Evolutionary conservation across 2,113 vertebrate genomes (phyloP), one percentile per base, ranked within the genome.

Genomic region (Phoxinus phoxinus): DNA sequence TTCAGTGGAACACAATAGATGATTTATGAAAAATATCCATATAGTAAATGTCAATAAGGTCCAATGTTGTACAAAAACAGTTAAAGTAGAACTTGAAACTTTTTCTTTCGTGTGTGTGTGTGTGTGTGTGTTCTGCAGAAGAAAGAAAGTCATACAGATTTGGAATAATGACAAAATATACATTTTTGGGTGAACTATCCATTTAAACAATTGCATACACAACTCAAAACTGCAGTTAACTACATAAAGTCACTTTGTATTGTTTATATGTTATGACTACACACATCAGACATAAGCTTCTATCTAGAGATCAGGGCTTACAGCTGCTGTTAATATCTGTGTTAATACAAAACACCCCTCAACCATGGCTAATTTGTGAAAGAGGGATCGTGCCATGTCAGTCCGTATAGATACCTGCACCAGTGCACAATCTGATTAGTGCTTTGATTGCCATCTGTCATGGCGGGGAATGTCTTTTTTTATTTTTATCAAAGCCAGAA

Each of bases 311-410:
- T 58, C 30, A 78, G 17, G 19, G 48, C 8, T 58, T 58, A 35
- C 51, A 77, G 48, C 51, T 35, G 19, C 27, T 77, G 75, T 35
- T 23, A 41, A 71, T 71, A 71, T 58, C 30, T 1, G 46, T 75
- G 73, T 75, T 75, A 76, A 75, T 30, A 51, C 48, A 53, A 76
- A 77, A 77, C 74, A 30, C 73, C 46, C 4, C 48, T 77, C 74
- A 77, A 35, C 74, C 51, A 35, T 58, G 19, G 23, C 75, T 58
- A 58, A 77, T 35, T 77, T 21, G 11, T 77, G 7, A 35, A 58
- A 56, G 51, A 58, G 9, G 75, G 46, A 58, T 77, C 21, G 0
- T 37, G 75, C 9, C 51, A 35, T 58, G 75, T 58, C 51, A 77
- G 30, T 77, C 13, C 4, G 19, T 53, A 32, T 56, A 58, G 48